phyloP scores from a whole-genome alignment of 1,140 invertebrate genomes.

The Anastatus disparis region DNA sequence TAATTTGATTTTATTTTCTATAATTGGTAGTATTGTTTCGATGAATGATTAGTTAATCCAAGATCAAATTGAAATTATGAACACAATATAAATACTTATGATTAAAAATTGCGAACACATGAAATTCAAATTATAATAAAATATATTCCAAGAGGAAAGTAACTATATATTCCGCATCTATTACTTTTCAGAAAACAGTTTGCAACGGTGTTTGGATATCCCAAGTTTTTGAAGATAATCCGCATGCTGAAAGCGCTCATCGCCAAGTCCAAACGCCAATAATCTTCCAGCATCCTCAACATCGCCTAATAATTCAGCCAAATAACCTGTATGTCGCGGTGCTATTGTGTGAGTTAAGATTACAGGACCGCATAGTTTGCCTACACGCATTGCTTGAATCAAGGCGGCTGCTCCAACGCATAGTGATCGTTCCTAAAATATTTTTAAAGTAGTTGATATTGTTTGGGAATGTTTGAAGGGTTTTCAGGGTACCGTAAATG shows the following conservation, averaged over 20 bases:
- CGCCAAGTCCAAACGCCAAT: conserved; percentile 69
- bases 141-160: background rate
- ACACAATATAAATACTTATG: too few species aligned
- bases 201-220: conserved; percentile 60
- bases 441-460: background rate
- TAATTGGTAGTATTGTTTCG: too few species aligned
- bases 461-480: too few species aligned
- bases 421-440: conserved; percentile 78
- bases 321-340: conserved; percentile 78
- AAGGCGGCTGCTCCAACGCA: conserved; percentile 79
- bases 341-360: conserved; percentile 80
- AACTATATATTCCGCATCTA: background rate
- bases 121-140: too few species aligned
- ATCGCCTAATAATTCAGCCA: conserved; percentile 74
- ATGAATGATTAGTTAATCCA: too few species aligned
- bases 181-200: conserved; percentile 58
- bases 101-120: too few species aligned
- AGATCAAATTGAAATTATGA: too few species aligned
- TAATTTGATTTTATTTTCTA: too few species aligned
- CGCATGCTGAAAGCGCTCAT: conserved; percentile 20
- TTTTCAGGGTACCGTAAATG: too few species aligned
- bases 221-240: conserved; percentile 49
- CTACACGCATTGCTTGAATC: conserved; percentile 72
- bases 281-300: conserved; percentile 71
- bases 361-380: conserved; percentile 76